Conservation (phyloP, 2,888 invertebrate genomes). For the Limnephilus auricula region DNA sequence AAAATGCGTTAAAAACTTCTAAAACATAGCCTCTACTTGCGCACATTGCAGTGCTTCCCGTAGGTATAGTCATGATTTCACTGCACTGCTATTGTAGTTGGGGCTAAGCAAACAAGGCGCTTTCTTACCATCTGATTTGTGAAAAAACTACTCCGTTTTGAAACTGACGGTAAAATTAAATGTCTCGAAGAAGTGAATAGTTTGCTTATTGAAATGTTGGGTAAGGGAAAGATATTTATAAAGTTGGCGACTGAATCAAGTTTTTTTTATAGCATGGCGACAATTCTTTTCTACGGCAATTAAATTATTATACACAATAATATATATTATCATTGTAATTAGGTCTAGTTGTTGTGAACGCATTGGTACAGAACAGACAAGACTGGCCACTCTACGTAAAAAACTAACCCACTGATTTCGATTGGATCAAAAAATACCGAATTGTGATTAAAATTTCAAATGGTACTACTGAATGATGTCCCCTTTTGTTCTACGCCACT, state of each 20-base stretch:
- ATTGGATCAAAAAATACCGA: background rate
- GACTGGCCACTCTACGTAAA: background rate
- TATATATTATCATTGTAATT: constrained; percentile 27
- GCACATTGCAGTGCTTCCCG: too few species aligned
- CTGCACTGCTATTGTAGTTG: too few species aligned
- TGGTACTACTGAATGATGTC: background rate
- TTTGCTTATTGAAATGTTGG: background rate
- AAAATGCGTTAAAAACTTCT: too few species aligned
- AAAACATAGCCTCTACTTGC: too few species aligned
- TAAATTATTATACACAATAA: constrained; percentile 14
- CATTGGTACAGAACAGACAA: background rate
- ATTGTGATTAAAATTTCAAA: background rate
- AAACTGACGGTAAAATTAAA: background rate
- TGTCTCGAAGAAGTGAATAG: background rate
- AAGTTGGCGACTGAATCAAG: constrained; percentile 42
- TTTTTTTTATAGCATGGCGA: constrained; percentile 30
- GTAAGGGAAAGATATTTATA: constrained; percentile 30
- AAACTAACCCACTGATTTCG: background rate
- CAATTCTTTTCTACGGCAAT: constrained; percentile 34
- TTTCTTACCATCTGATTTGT: background rate
- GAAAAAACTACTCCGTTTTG: too few species aligned
- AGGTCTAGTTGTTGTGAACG: constrained; percentile 15
- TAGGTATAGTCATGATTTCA: too few species aligned
- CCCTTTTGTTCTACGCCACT: background rate
- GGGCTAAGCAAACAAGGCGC: background rate